These are phyloP conservation scores for Chelonus insularis DNA, from an alignment of 1,140 invertebrate genomes.

Conservation along the genomic window DNA sequence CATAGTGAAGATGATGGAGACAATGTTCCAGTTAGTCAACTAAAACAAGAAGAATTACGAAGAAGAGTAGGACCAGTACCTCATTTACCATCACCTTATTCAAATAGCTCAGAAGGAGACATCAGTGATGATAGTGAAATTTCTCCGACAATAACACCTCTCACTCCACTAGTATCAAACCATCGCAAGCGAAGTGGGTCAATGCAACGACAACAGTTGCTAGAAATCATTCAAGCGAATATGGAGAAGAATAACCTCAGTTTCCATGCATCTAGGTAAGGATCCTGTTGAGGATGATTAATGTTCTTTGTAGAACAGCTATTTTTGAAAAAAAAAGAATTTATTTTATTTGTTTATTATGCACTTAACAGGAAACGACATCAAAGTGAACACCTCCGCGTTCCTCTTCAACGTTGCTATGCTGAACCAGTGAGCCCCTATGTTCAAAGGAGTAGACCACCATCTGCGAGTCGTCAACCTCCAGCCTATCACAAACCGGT, in stretches of 20 bases:
- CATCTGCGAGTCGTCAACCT: slow-evolving; percentile 31
- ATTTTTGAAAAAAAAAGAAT: not conserved
- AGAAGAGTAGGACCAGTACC: slow-evolving; percentile 52
- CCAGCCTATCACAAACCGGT: slow-evolving; percentile 46
- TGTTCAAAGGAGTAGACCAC: slow-evolving; percentile 35
- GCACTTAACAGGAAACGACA: slow-evolving; percentile 50
- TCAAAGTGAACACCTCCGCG: slow-evolving; percentile 48
- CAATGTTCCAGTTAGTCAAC: slow-evolving; percentile 40
- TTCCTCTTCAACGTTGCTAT: slow-evolving; percentile 42
- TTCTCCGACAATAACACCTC: slow-evolving; percentile 49
- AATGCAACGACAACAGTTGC: slow-evolving; percentile 77
- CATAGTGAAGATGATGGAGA: slow-evolving; percentile 51
- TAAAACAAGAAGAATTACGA: slow-evolving; percentile 53
- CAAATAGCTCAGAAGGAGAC: slow-evolving; percentile 57
- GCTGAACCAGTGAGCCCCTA: slow-evolving; percentile 34
- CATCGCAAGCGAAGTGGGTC: slow-evolving; percentile 66
- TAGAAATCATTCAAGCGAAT: slow-evolving; percentile 85
- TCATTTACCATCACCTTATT: slow-evolving; percentile 52
- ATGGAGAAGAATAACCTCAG: slow-evolving; percentile 89
- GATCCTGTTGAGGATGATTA: too few species aligned
- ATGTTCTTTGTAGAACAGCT: not conserved
- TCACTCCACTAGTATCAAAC: slow-evolving; percentile 54
- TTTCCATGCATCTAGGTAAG: slow-evolving; percentile 77
- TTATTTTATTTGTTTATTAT: slow-evolving; percentile 7
- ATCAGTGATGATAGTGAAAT: slow-evolving; percentile 57